A percentile compares a stretch with the other conserved stretches of the same genome.
Conservation (phyloP, 1,140 invertebrate species). For the Bombus fervidus region DNA sequence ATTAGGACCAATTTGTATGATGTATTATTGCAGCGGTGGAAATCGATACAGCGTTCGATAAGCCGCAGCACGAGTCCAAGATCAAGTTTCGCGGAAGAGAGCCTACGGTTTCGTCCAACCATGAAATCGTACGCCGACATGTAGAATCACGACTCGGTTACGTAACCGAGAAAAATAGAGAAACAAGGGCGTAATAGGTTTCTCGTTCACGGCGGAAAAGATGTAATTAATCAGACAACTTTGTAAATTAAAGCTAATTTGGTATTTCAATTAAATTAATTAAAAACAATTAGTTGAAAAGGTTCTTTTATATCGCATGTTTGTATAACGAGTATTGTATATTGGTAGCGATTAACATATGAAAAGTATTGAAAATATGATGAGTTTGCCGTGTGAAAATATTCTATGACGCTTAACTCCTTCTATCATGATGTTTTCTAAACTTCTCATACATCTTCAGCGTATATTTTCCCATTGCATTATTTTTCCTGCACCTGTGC, state of each 20-base stretch:
- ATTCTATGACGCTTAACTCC: too few relatives aligned
- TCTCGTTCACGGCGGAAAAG: too few relatives aligned
- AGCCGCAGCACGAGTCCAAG: constrained; percentile 29
- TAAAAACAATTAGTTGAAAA: neutral
- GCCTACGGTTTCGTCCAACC: constrained; percentile 12
- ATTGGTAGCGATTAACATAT: too few relatives aligned
- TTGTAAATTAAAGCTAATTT: neutral
- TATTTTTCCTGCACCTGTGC: neutral
- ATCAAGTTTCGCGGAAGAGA: constrained; percentile 43
- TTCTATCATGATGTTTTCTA: neutral
- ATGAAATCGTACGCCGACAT: constrained; percentile 31
- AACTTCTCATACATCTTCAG: neutral
- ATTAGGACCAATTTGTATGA: constrained; percentile 48
- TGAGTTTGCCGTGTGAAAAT: too few relatives aligned
- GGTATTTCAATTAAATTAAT: neutral
- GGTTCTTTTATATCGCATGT: neutral
- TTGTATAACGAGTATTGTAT: neutral
- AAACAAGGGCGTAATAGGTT: neutral
- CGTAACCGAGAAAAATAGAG: neutral
- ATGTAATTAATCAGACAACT: neutral
- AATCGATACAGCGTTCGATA: constrained; percentile 26
- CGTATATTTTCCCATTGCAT: neutral
- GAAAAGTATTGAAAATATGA: too few relatives aligned
- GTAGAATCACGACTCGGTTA: neutral
- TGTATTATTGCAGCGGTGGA: constrained; percentile 6